Evolutionary conservation across 2,113 vertebrate genomes (phyloP).

Genomic region (Apodemus sylvaticus): DNA sequence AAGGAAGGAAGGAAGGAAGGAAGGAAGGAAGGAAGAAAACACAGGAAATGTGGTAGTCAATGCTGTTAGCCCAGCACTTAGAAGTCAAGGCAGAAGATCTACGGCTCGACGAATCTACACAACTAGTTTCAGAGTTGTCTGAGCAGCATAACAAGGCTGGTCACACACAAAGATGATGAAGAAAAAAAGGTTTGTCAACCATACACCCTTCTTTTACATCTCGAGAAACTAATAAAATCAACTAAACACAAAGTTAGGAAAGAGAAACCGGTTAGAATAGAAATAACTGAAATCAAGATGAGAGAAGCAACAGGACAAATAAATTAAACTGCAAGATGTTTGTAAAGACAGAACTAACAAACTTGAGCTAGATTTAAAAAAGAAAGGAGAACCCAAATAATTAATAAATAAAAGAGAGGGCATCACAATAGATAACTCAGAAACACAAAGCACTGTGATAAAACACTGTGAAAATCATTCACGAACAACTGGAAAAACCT

Average conservation of each 20-base stretch:
- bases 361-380: not conserved
- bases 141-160: not conserved
- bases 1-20: too few species aligned
- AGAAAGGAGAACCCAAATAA: not conserved
- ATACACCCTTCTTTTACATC: not conserved
- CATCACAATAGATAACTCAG: not conserved
- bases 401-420: not conserved
- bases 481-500: not conserved
- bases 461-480: not conserved
- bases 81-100: not conserved
- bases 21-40: too few species aligned
- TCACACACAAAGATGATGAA: not conserved
- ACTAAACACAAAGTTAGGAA: not conserved
- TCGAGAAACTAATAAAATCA: not conserved
- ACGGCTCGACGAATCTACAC: not conserved
- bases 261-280: not conserved
- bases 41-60: not conserved
- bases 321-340: not conserved
- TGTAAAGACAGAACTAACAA: not conserved
- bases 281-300: not conserved
- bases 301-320: not conserved
- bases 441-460: not conserved
- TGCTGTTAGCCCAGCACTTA: too few species aligned
- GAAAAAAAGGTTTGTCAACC: not conserved
- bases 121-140: not conserved